Percentiles rank a stretch among this genome's conserved stretches.
These are phyloP conservation scores for Heliconius hewitsoni DNA, from an alignment of 1,140 invertebrate species.

Conservation along the genomic window DNA sequence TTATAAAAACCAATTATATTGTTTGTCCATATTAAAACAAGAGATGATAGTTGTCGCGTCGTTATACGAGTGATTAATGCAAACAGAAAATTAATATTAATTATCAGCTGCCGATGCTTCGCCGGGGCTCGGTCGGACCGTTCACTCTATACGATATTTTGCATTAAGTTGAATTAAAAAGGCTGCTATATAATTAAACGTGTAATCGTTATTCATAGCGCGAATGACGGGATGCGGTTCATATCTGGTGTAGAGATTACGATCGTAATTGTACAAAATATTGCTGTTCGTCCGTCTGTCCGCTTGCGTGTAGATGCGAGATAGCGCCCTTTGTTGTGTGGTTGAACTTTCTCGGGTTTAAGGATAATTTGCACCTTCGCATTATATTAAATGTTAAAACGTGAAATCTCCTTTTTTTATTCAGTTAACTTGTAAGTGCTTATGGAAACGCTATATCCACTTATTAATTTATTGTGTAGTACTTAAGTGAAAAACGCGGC, in stretches of 20 bases:
- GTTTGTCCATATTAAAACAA: slow-evolving; percentile 11
- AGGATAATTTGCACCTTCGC: slow-evolving; percentile 26
- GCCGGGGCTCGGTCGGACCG: slow-evolving; percentile 3
- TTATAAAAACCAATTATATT: slow-evolving; percentile 12
- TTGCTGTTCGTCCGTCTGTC: slow-evolving; percentile 60
- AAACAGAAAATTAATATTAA: slow-evolving; percentile 24
- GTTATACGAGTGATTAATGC: slow-evolving; percentile 3
- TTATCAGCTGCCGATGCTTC: slow-evolving; percentile 22
- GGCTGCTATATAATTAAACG: slow-evolving; percentile 53
- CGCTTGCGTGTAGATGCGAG: slow-evolving; percentile 48
- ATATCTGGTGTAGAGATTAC: slow-evolving; percentile 58
- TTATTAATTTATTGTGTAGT: too few relatives aligned
- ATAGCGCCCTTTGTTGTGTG: slow-evolving; percentile 53
- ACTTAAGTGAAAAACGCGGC: too few relatives aligned
- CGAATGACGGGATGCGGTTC: slow-evolving; percentile 47
- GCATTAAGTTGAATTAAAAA: slow-evolving; percentile 54
- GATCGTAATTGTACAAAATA: slow-evolving; percentile 74
- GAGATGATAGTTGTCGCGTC: slow-evolving; percentile 22
- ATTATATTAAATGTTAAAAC: background rate
- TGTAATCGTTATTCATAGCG: slow-evolving; percentile 57
- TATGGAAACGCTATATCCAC: background rate
- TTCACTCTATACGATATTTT: slow-evolving; percentile 30
- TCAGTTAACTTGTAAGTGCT: slow-evolving; percentile 1
- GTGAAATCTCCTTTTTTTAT: background rate
- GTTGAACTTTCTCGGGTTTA: slow-evolving; percentile 38